A percentile compares a stretch with the other conserved stretches of the same genome.
These are phyloP conservation scores for Prinia subflava DNA, from an alignment of 2,113 vertebrate species.

Conservation along the genomic window DNA sequence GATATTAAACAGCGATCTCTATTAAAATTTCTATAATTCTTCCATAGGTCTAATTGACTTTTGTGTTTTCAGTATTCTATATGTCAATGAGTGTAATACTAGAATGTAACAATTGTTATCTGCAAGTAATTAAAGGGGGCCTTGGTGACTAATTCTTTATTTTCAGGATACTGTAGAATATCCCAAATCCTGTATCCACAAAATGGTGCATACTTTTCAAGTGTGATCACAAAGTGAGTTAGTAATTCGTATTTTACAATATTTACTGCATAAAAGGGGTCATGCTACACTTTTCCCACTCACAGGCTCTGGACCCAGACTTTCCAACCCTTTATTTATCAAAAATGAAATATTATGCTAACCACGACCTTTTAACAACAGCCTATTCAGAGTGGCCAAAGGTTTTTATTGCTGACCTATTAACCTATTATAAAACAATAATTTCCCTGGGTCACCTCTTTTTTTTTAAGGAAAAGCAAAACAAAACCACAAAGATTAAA, in stretches of 20 bases:
- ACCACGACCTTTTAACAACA: conserved; percentile 51
- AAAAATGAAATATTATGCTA: conserved; percentile 55
- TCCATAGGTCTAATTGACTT: background rate
- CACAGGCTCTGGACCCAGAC: background rate
- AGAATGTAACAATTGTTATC: background rate
- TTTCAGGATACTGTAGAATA: background rate
- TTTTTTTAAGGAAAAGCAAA: conserved; percentile 9
- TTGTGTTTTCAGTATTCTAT: background rate
- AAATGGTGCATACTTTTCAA: background rate
- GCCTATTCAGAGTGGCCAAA: conserved; percentile 21
- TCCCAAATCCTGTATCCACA: background rate
- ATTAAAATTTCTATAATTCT: background rate
- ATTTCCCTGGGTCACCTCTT: background rate
- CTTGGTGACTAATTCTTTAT: background rate
- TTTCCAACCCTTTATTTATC: conserved; percentile 56
- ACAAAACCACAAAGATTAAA: conserved; percentile 27
- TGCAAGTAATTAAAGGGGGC: background rate
- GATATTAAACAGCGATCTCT: background rate
- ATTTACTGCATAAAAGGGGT: conserved; percentile 44
- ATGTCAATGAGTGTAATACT: background rate
- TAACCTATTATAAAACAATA: conserved; percentile 61
- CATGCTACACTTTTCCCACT: conserved; percentile 37
- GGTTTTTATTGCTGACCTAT: conserved; percentile 51
- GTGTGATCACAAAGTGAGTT: background rate
- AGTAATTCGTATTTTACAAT: conserved; percentile 28